phyloP scores from a whole-genome alignment of 2,113 vertebrate genomes.

The Tragelaphus scriptus region DNA sequence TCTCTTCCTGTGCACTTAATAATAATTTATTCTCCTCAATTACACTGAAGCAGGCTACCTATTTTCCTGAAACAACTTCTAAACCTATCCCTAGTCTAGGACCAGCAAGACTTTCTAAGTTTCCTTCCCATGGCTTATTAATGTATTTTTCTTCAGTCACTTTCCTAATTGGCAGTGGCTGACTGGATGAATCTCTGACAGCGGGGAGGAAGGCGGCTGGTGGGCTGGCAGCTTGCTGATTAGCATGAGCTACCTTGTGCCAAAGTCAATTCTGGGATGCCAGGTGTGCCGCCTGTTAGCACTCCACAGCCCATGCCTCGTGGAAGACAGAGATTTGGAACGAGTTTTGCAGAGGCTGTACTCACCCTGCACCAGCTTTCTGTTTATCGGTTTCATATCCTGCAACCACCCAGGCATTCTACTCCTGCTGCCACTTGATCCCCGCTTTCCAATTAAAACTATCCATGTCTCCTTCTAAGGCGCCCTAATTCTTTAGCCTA shows the following conservation, averaged over 20 bases:
- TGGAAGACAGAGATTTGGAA: background rate
- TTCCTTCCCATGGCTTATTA: slow-evolving; percentile 34
- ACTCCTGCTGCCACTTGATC: background rate
- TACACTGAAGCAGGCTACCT: background rate
- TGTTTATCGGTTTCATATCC: background rate
- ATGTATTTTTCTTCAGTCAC: slow-evolving; percentile 21
- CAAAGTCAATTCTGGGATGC: slow-evolving; percentile 46
- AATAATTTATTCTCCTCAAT: background rate
- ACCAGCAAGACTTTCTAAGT: background rate
- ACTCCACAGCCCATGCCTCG: background rate
- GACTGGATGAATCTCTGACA: background rate
- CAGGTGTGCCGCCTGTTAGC: slow-evolving; percentile 49
- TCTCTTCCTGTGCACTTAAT: background rate
- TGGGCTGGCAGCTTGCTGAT: slow-evolving; percentile 52
- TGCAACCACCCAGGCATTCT: background rate
- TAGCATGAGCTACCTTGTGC: slow-evolving; percentile 32
- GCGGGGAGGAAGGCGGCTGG: background rate
- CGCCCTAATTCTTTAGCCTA: background rate
- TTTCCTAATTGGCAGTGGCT: slow-evolving; percentile 32
- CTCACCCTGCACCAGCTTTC: background rate
- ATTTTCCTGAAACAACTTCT: background rate
- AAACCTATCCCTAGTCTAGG: background rate
- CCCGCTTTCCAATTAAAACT: background rate
- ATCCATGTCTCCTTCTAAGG: background rate
- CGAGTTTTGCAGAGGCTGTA: background rate